Evolutionary conservation across 2,113 vertebrate genomes (phyloP).

Genomic region (Columba janthina): DNA sequence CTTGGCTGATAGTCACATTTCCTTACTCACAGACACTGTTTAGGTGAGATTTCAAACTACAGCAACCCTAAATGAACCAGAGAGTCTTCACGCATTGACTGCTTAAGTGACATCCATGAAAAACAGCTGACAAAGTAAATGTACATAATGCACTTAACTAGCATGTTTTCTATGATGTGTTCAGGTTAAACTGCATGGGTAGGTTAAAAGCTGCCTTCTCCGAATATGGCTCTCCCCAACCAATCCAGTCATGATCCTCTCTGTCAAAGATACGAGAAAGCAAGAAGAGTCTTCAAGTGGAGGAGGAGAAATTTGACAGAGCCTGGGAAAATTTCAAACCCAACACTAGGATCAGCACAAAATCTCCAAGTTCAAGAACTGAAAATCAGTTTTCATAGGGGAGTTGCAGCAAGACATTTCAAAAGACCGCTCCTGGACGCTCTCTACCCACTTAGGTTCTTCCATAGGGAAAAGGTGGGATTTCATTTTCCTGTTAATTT

Average conservation of each 20-base stretch:
- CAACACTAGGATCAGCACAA: neutral
- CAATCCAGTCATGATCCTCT: neutral
- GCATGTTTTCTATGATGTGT: neutral
- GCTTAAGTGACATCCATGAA: neutral
- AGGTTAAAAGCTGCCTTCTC: constrained; percentile 11
- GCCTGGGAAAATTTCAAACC: neutral
- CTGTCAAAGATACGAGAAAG: neutral
- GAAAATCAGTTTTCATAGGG: neutral
- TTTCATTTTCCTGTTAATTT: neutral
- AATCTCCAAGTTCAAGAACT: neutral
- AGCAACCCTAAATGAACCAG: neutral
- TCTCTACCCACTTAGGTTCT: neutral
- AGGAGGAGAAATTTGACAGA: constrained; percentile 8
- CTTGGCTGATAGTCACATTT: neutral
- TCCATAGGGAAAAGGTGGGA: neutral
- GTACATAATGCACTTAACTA: neutral
- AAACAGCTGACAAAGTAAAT: constrained; percentile 15
- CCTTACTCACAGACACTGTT: neutral
- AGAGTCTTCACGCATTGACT: neutral
- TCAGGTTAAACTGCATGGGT: neutral
- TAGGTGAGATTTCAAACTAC: constrained; percentile 10
- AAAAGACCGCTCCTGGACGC: neutral
- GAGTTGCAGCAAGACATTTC: neutral
- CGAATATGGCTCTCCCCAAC: neutral
- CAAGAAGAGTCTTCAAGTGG: neutral